Percentiles rank a stretch among this genome's conserved stretches.
Evolutionary conservation across 2,797 vertebrate species (phyloP).

Genomic region (Sebastiscus tertius): DNA sequence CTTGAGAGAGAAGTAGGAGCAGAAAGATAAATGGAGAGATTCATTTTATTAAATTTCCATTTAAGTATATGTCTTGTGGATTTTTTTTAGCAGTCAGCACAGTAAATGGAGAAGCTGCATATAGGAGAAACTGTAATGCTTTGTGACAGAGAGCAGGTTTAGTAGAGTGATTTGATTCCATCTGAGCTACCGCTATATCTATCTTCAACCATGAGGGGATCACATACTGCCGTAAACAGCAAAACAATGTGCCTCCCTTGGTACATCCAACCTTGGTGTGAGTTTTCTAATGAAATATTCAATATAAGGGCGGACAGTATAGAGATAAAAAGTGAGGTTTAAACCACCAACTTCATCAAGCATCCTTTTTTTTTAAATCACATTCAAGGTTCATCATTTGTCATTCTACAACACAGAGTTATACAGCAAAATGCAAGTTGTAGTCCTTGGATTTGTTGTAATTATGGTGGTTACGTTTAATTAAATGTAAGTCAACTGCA

Average conservation of each 20-base stretch:
- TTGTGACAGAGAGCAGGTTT: constrained; percentile 8
- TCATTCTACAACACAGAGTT: not conserved
- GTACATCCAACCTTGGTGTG: not conserved
- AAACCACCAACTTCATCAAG: not conserved
- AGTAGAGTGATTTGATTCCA: constrained; percentile 8
- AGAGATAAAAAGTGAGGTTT: not conserved
- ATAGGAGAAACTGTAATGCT: not conserved
- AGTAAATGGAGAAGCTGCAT: not conserved
- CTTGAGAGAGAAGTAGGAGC: not conserved
- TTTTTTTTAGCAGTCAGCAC: not conserved
- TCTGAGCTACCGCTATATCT: not conserved
- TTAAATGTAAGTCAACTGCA: not conserved
- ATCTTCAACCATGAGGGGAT: not conserved
- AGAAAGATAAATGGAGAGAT: constrained; percentile 1
- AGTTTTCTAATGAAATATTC: not conserved
- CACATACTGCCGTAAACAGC: not conserved
- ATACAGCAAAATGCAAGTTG: not conserved
- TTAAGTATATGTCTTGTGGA: not conserved
- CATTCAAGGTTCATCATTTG: not conserved
- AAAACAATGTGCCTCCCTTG: not conserved
- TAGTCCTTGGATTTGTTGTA: not conserved
- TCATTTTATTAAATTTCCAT: constrained; percentile 2
- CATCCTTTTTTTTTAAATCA: not conserved
- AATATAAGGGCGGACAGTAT: not conserved
- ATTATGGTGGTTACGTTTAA: not conserved